Conservation (phyloP, 1,140 invertebrate species). For the Drusus annulatus region DNA sequence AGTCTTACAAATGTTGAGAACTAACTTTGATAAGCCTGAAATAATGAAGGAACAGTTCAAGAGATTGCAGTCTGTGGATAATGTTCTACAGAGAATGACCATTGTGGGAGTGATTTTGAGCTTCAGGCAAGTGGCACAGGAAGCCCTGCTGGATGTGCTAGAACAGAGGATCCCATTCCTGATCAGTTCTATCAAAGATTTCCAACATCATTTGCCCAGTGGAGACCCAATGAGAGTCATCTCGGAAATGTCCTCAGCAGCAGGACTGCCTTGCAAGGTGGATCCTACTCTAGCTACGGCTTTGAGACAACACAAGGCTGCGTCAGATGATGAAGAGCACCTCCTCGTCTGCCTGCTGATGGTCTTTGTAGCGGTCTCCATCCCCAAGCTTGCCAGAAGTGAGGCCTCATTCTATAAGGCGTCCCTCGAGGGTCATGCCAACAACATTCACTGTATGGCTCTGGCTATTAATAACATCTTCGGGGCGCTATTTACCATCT, state of each 20-base stretch:
- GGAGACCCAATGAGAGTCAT: constrained; percentile 94
- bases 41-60: constrained; percentile 99
- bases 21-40: constrained; percentile 97
- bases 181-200: constrained; percentile 94
- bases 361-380: constrained; percentile 98
- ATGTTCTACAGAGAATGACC: constrained; percentile 95
- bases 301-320: constrained; percentile 89
- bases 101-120: constrained; percentile 98
- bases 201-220: constrained; percentile 92
- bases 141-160: constrained; percentile 93
- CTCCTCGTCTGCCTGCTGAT: constrained; percentile 94
- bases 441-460: constrained; percentile 98
- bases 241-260: constrained; percentile 97
- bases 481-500: constrained; percentile 95
- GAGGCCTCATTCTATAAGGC: constrained; percentile 93
- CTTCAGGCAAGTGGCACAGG: constrained; percentile 94
- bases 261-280: constrained; percentile 93
- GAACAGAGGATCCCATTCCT: constrained; percentile 97
- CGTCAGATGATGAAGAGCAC: constrained; percentile 92
- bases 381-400: constrained; percentile 94
- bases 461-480: constrained; percentile 97
- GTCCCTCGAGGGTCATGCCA: constrained; percentile 94
- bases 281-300: constrained; percentile 95
- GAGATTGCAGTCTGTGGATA: constrained; percentile 91
- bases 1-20: constrained; percentile 88